Base-by-base conservation (phyloP, 2,113 vertebrate species). In the Saguinus imperator region DNA sequence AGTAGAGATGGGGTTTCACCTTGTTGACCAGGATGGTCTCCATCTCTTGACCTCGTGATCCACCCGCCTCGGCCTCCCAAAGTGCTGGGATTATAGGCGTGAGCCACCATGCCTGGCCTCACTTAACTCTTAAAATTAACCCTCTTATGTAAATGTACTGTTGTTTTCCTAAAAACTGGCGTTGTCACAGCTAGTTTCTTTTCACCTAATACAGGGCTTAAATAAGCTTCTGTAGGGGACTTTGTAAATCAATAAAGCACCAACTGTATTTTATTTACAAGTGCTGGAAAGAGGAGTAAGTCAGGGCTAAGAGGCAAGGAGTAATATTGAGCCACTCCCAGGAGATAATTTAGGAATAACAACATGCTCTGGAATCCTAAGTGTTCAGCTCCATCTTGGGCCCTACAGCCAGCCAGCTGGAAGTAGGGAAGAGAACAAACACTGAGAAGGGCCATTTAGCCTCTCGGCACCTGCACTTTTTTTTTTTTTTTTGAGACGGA, bases 221-320 rank as follows among this genome's bases (percentile, higher is more conserved):
- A 84, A 80, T 68, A 82, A 94, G 55, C 70, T 81, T 82, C 17
- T 23, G n/a, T 17, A 29, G 25, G 43, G 81, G 72, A 48, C 61
- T 93, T 27, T 23, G 61, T 48, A 86, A 85, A 91, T 91, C 89
- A 75, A 72, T 94, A 80, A 77, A 52, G 89, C 73, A 88, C 75
- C 66, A 84, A 32, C 12, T 52, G 37, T 81, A 66, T 94, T 95
- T 85, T 92, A 66, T 94, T 95, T 77, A 90, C 77, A 97, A 72
- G 55, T 35, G 64, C 55, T 55, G 58, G 82, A 80, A 68, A 58
- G 48, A 57, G 35, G n/a, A 23, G 5, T 4, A 2, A 0, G 43
- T 52, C 8, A 64, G 17, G 27, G 48, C 25, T 89, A 29, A 64
- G 61, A 64, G 11, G 27, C 13, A 64, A 64, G 27, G 61, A 64